These are phyloP conservation scores for Octodon degus DNA, from an alignment of 2,113 vertebrate species.

Conservation along the genomic window DNA sequence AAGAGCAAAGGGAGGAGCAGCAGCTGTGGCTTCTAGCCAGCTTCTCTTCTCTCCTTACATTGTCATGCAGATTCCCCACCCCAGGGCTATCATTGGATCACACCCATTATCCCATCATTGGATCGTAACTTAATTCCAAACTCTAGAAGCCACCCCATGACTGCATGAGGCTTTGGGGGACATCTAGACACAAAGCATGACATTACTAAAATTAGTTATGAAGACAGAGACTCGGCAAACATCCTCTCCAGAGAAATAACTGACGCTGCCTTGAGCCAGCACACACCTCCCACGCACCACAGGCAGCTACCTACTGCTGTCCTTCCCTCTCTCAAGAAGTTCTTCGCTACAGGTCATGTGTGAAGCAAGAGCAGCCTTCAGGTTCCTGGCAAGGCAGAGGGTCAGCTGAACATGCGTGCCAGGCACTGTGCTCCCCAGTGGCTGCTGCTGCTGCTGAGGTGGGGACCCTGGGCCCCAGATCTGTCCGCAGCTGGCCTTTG, in stretches of 20 bases:
- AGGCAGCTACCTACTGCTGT: background rate
- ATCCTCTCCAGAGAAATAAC: background rate
- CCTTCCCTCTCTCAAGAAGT: constrained; percentile 51
- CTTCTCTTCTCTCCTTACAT: too few relatives aligned
- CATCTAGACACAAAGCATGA: too few relatives aligned
- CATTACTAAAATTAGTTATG: constrained; percentile 40
- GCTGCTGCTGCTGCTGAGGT: constrained; percentile 62
- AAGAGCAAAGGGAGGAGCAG: too few relatives aligned
- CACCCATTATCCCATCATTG: too few relatives aligned
- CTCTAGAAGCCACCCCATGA: too few relatives aligned
- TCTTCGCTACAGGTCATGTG: constrained; percentile 67
- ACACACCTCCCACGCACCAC: background rate
- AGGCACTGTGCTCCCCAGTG: constrained; percentile 67
- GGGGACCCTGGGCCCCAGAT: constrained; percentile 42
- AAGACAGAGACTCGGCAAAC: constrained; percentile 24
- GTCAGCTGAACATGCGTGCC: constrained; percentile 72
- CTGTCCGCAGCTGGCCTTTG: constrained; percentile 61
- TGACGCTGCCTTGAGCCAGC: background rate
- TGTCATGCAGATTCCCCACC: too few relatives aligned
- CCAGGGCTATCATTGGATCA: too few relatives aligned
- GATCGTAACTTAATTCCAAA: too few relatives aligned
- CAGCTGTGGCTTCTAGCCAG: too few relatives aligned
- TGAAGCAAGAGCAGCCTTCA: constrained; percentile 73
- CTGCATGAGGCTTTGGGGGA: too few relatives aligned
- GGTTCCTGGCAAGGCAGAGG: constrained; percentile 64